A percentile compares a stretch with the other conserved stretches of the same genome.
Conservation (phyloP, 2,113 vertebrate genomes). For the Chloebia gouldiae region DNA sequence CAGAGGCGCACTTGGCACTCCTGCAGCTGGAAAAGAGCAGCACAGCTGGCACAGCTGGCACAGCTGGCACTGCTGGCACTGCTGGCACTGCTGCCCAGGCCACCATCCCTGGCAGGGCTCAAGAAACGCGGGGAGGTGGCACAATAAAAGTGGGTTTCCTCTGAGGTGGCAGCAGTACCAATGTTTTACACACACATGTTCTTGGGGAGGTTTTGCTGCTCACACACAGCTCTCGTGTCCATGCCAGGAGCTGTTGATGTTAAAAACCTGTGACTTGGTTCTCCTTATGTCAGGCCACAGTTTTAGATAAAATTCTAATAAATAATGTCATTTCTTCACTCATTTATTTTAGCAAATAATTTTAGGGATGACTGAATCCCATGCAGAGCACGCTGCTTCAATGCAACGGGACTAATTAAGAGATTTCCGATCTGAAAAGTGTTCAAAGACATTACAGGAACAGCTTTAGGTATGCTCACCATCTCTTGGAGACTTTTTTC, state of each 20-base stretch:
- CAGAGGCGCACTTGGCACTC: background rate
- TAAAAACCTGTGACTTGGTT: background rate
- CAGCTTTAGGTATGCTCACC: rapidly evolving
- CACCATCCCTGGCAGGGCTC: rapidly evolving
- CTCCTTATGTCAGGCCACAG: background rate
- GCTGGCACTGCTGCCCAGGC: background rate
- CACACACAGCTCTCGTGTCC: background rate
- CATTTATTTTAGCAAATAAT: conserved; percentile 7
- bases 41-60: background rate
- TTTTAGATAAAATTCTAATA: background rate
- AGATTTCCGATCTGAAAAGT: background rate
- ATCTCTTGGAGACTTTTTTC: background rate
- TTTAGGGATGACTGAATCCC: conserved; percentile 5
- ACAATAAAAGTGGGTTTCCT: background rate
- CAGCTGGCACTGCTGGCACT: background rate
- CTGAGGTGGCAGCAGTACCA: background rate
- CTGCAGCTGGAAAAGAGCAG: background rate
- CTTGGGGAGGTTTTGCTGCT: background rate
- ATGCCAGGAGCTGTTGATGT: background rate
- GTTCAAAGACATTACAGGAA: background rate
- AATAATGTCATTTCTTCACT: background rate
- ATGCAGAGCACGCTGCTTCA: background rate
- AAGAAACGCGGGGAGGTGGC: rapidly evolving
- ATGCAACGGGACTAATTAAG: background rate
- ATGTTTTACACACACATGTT: rapidly evolving